Evolutionary conservation across 2,113 vertebrate species (phyloP), one percentile per base, ranked within the genome.

Genomic region (Nothobranchius kuhntae): DNA sequence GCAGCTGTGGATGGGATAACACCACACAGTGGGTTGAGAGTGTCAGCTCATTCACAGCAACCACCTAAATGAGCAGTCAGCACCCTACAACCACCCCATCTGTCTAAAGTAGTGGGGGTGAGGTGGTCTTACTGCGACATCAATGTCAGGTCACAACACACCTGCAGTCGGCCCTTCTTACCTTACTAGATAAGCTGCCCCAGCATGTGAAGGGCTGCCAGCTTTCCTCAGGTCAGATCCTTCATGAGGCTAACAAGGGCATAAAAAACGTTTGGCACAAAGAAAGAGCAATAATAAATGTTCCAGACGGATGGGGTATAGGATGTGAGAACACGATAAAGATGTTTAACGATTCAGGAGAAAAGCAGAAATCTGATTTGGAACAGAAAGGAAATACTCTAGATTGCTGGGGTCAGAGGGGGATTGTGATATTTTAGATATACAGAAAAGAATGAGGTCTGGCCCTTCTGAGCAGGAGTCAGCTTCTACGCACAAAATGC

Each of bases 61-160:
- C 56, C 17, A 7, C 40, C 8, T 68, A 55, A 54, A 75, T 62
- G 40, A 69, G 48, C 56, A 64, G 30, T 68, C 68, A 58, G 56
- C 38, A 51, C 36, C 21, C 17, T 50, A 21, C 52, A 67, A 53
- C 26, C 14, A 55, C 65, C 51, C 36, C 45, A 64, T 75, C 30
- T 58, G 46, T 61, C 45, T n/a, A 50, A 69, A 35, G 47, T 46
- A 53, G 21, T n/a, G 13, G 54, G 42, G 1, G 51, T 12, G 21
- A 64, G 8, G 45, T 9, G 4, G 53, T 35, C 44, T n/a, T 66
- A 42, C 65, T 17, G n/a, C 46, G 67, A 47, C 46, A 47, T 9
- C 53, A 12, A 57, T 72, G 10, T 61, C 40, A 69, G 53, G 51
- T 36, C 2, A 14, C 1, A 11, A 38, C 26, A 67, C 48, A 64